phyloP scores from a whole-genome alignment of 1,140 invertebrate genomes.

The Heliconius eleuchia region DNA sequence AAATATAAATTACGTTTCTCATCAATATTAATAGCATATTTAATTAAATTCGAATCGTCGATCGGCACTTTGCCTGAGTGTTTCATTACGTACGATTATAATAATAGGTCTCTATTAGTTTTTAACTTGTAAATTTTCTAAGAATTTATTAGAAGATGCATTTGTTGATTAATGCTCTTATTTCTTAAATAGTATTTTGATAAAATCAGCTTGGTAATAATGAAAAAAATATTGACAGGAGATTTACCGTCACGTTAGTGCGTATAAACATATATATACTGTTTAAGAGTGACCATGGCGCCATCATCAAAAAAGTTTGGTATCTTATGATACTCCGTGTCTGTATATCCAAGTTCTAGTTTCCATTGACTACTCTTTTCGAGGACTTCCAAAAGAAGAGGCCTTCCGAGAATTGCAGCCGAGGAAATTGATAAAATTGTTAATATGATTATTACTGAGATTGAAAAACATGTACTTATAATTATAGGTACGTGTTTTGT shows the following conservation, averaged over 20 bases:
- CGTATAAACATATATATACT: too few species aligned
- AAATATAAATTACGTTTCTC: neutral
- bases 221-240: too few species aligned
- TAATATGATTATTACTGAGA: too few species aligned
- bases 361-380: too few species aligned
- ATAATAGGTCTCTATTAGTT: slow-evolving; percentile 1
- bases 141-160: neutral
- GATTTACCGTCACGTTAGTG: too few species aligned
- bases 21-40: neutral
- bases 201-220: neutral
- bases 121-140: neutral
- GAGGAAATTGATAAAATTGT: neutral
- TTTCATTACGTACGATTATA: neutral
- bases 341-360: too few species aligned
- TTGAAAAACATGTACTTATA: too few species aligned
- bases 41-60: too few species aligned
- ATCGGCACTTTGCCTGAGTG: neutral
- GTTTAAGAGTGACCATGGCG: too few species aligned
- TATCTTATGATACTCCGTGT: too few species aligned
- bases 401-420: neutral
- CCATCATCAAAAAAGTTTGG: too few species aligned
- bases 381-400: neutral
- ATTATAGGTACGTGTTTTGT: too few species aligned
- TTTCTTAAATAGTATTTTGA: neutral
- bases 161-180: neutral